A percentile compares a stretch with the other conserved stretches of the same genome.
These are phyloP conservation scores for Leptinotarsa defecta DNA, from an alignment of 1,140 invertebrate species.

Conservation along the genomic window DNA sequence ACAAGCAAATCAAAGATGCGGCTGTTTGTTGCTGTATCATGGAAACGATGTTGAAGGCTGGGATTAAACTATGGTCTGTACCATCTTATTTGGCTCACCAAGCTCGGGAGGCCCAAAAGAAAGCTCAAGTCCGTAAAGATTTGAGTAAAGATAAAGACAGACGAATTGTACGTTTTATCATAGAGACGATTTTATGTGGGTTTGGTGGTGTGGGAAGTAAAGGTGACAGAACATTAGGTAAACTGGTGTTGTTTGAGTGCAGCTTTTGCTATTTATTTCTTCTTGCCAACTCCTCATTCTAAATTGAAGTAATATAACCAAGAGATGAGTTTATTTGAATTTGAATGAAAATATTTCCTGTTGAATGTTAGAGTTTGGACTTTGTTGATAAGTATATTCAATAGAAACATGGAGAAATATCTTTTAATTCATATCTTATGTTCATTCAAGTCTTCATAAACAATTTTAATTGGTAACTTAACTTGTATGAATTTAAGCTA, in stretches of 20 bases:
- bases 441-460: no score
- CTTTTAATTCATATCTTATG: no score
- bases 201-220: conserved; percentile 39
- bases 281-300: not conserved
- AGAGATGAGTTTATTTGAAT: no score
- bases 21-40: conserved; percentile 51
- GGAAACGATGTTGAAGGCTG: conserved; percentile 48
- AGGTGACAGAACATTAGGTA: conserved; percentile 36
- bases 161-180: conserved; percentile 49
- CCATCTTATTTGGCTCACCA: conserved; percentile 72
- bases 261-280: conserved; percentile 14
- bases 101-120: conserved; percentile 60
- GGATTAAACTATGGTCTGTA: conserved; percentile 77
- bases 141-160: conserved; percentile 47
- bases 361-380: no score
- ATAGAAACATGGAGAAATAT: no score
- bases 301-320: no score
- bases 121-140: conserved; percentile 49
- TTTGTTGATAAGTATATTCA: no score
- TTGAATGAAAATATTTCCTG: no score
- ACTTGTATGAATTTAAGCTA: no score
- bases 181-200: conserved; percentile 40
- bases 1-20: conserved; percentile 50
- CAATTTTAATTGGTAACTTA: no score
- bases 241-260: conserved; percentile 28